phyloP scores from a whole-genome alignment of 2,113 vertebrate genomes.

The Grallaria varia region DNA sequence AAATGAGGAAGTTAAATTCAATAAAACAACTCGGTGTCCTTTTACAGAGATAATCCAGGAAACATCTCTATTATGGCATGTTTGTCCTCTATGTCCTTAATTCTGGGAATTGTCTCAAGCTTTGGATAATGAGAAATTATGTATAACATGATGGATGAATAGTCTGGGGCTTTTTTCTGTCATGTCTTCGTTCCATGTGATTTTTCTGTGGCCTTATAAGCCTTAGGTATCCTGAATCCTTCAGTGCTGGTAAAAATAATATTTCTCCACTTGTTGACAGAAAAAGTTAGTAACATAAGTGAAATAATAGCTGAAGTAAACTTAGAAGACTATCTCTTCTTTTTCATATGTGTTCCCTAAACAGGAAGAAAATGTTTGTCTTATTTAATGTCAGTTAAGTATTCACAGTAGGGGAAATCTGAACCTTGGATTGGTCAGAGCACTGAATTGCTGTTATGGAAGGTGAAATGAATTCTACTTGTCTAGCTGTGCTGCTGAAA shows the following conservation, averaged over 20 bases:
- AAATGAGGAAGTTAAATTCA: not conserved
- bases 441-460: not conserved
- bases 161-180: not conserved
- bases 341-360: not conserved
- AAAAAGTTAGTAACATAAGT: not conserved
- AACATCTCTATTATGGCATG: rapidly evolving
- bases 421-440: not conserved
- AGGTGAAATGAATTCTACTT: not conserved
- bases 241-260: not conserved
- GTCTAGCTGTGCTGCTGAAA: not conserved
- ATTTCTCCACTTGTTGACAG: rapidly evolving
- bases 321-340: not conserved
- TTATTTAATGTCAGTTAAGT: not conserved
- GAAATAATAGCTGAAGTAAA: not conserved
- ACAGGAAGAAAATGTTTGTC: not conserved
- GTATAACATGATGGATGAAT: too few species aligned
- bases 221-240: not conserved
- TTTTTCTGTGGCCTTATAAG: not conserved
- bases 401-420: not conserved
- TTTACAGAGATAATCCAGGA: not conserved
- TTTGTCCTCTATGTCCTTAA: not conserved
- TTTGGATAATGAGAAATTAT: not conserved
- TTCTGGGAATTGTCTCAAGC: not conserved
- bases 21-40: rapidly evolving
- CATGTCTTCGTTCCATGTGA: not conserved